Conservation (phyloP, 2,113 vertebrate species). For the Paraplagusia blochii region DNA sequence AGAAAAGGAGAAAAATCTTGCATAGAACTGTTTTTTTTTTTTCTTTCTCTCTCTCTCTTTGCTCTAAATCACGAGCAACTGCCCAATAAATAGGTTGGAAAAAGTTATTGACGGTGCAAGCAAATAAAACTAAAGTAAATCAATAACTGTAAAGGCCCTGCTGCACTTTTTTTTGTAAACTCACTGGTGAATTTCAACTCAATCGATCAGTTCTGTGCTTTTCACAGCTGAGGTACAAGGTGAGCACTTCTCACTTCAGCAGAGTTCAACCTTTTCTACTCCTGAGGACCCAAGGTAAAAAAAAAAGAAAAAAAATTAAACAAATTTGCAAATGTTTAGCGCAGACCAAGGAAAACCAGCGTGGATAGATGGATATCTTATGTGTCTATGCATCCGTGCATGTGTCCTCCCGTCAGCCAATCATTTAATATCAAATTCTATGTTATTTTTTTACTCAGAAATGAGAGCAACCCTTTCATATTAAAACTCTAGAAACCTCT, state of each 20-base stretch:
- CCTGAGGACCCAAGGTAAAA: not conserved
- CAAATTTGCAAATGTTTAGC: no score
- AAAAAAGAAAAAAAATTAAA: not conserved
- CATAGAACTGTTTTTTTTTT: constrained; percentile 42
- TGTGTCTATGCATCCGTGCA: no score
- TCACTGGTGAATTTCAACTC: not conserved
- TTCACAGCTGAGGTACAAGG: not conserved
- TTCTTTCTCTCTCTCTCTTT: no score
- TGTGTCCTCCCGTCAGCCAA: no score
- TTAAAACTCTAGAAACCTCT: no score
- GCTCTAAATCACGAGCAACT: constrained; percentile 59
- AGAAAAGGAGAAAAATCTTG: constrained; percentile 62
- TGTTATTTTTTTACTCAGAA: no score
- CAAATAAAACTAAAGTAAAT: constrained; percentile 53
- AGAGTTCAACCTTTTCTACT: not conserved
- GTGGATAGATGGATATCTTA: no score
- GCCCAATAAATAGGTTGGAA: constrained; percentile 35
- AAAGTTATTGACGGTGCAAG: constrained; percentile 36
- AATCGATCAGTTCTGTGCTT: not conserved
- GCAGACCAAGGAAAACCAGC: no score
- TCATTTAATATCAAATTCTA: no score
- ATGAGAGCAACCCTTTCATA: no score
- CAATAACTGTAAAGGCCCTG: constrained; percentile 36
- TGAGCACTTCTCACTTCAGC: not conserved
- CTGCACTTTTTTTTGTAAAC: not conserved